Base-by-base conservation (phyloP, 35 echinoderm and acorn worm species). In the Holothuria glaberrima region DNA sequence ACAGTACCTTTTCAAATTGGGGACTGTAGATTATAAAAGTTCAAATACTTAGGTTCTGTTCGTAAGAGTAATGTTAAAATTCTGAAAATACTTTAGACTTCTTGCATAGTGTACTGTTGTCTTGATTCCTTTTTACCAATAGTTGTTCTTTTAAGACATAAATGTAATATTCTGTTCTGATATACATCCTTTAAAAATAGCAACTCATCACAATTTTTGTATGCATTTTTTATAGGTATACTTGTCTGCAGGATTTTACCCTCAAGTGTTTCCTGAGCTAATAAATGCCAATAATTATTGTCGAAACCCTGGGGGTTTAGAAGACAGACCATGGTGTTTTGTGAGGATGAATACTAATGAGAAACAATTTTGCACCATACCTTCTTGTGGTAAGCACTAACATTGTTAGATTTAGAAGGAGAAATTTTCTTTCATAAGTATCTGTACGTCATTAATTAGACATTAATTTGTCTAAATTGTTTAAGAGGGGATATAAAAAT, bases 301-400 rank as follows among this genome's bases (percentile, higher is more conserved):
- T 59, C 34, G 93, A 6, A 94, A 94, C 32, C 93, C 93, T 25
- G 89, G 75, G 29, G 93, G 84, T 16, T 26, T 59, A 52, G 41
- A 77, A 12, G 13, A 64, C 6, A 67, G 75, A 58, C 93, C 90
- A 7, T 91, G 93, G 83, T 94, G 93, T 75, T 94, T 88, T 58
- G 68, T 89, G 2, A 22, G 44, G n/a, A 81, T 68, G 14, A 21
- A 33, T 0, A 63, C 82, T 18, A 61, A 30, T 6, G 29, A 73
- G 38, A 92, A 90, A 88, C 89, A 92, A 38, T 85, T 48, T 68
- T 92, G 94, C 50, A 27, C 9, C 54, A 83, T 95, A 36, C 75
- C 75, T 21, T 62, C 46, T 12, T 95, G 94, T 71, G 89, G 94
- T 95, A 88, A 94, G 88, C n/a, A n/a, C n/a, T n/a, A n/a, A n/a